A percentile compares a stretch with the other conserved stretches of the same genome.
phyloP scores from a whole-genome alignment of 2,113 vertebrate species.

The Hippocampus barbouri region DNA sequence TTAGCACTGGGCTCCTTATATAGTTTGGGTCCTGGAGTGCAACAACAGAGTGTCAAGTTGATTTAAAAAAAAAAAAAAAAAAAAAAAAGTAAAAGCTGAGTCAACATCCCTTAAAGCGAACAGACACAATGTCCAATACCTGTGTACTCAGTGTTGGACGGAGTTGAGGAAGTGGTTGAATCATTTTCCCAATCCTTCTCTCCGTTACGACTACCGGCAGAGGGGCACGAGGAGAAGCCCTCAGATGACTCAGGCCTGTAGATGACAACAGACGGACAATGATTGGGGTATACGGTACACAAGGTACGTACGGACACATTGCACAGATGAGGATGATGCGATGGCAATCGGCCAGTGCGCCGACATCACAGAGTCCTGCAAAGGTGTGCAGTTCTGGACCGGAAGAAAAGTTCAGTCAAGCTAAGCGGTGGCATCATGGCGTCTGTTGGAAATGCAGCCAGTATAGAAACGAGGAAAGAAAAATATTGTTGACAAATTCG shows the following conservation, averaged over 20 bases:
- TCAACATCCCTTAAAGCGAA: neutral
- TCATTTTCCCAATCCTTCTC: conserved; percentile 98
- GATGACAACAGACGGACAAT: conserved; percentile 29
- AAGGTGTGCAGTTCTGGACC: conserved; percentile 17
- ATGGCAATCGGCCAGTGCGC: conserved; percentile 51
- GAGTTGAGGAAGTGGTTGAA: conserved; percentile 91
- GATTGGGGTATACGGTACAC: conserved; percentile 8
- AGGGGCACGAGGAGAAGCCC: conserved; percentile 87
- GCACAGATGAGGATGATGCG: conserved; percentile 7
- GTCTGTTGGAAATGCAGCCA: conserved; percentile 33
- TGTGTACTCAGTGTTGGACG: conserved; percentile 95
- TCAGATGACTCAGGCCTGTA: conserved; percentile 90
- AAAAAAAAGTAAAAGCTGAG: neutral
- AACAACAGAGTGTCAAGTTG: conserved; percentile 17
- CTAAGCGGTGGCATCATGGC: conserved; percentile 39
- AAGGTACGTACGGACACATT: neutral
- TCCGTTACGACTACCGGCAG: conserved; percentile 83
- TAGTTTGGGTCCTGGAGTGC: conserved; percentile 86
- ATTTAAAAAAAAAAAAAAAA: neutral
- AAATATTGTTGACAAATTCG: neutral
- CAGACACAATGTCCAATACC: conserved; percentile 64
- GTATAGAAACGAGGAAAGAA: neutral
- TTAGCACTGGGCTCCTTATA: conserved; percentile 98
- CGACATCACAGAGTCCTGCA: conserved; percentile 31
- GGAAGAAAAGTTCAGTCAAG: conserved; percentile 50